These are phyloP conservation scores for Poeciliopsis gracilis DNA, from an alignment of 2,797 vertebrate genomes.

Conservation along the genomic window DNA sequence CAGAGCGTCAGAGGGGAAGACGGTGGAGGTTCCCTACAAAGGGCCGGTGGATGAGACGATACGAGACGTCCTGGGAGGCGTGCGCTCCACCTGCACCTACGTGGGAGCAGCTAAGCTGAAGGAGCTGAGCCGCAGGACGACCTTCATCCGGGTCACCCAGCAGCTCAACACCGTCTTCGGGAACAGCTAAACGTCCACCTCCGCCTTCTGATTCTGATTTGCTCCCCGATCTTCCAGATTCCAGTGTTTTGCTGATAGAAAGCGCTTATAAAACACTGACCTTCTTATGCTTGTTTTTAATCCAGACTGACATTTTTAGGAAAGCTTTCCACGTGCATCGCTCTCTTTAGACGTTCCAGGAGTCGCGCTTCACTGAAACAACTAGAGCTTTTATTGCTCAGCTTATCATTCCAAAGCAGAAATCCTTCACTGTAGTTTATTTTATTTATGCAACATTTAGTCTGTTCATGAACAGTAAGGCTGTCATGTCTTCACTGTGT, in stretches of 20 bases:
- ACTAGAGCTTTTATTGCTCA: neutral
- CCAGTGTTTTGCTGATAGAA: conserved; percentile 16
- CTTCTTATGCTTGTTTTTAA: neutral
- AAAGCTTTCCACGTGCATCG: neutral
- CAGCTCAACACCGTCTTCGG: conserved; percentile 90
- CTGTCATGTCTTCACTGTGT: conserved; percentile 3
- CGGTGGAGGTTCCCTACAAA: conserved; percentile 86
- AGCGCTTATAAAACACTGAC: conserved; percentile 5
- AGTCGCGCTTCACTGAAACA: neutral
- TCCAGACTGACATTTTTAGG: neutral
- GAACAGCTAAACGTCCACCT: conserved; percentile 62
- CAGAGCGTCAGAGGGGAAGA: conserved; percentile 91
- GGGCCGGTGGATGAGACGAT: conserved; percentile 86
- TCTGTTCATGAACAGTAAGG: neutral
- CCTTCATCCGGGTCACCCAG: conserved; percentile 92
- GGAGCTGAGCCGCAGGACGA: conserved; percentile 91
- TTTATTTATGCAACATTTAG: conserved; percentile 18
- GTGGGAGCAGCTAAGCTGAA: conserved; percentile 91
- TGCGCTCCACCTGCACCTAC: conserved; percentile 93
- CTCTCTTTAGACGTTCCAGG: conserved; percentile 10
- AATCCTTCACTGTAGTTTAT: neutral
- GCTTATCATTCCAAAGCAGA: conserved; percentile 34
- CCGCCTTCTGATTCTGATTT: neutral
- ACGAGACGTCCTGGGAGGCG: conserved; percentile 88
- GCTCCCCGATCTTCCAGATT: neutral